Base-by-base conservation (phyloP, 1,140 invertebrate species). In the Neodiprion lecontei region DNA sequence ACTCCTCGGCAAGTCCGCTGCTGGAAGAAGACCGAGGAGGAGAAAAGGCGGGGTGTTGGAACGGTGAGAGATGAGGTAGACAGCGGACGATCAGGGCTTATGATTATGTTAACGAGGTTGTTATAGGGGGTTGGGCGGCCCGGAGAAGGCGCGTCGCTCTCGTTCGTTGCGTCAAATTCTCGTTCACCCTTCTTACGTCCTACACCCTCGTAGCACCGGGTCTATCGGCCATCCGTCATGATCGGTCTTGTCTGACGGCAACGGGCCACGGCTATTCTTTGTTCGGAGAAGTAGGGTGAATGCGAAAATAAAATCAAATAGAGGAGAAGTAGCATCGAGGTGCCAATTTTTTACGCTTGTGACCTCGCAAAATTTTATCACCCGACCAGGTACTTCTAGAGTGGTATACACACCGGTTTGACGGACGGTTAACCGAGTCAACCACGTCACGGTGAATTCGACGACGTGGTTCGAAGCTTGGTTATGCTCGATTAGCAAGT, bases 241-340 rank as follows among this genome's bases (percentile, higher is more conserved):
- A 81, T 81, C 80, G 74, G 76, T 81, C 79, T 82, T 81, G 76
- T 76, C 75, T 49, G 73, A 40, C 40, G 48, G 48, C n/a, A 61
- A 61, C 53, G 53, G 11, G 53, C 11, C 11, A 17, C 11, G 53
- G 11, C 11, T 61, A 61, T 9, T 61, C 8, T 5, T 61, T 17
- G n/a, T 61, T 61, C 11, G 53, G 53, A 40, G 28, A 40, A 40
- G 28, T 40, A 40, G 28, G 28, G 28, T 40, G 28, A 40, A 40
- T 40, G 28, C 1, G 28, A 40, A 40, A 40, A 40, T 40, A 40
- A 40, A 40, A 40, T 40, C 28, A 40, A 40, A 40, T 40, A 40
- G 28, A 40, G 2, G 28, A 1, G 28, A 40, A 40, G 28, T 1
- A 40, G 28, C 5, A 40, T 40, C 28, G 5, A 5, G 28, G 28